Evolutionary conservation across 2,797 vertebrate genomes (phyloP).

Genomic region (Dryobates pubescens): DNA sequence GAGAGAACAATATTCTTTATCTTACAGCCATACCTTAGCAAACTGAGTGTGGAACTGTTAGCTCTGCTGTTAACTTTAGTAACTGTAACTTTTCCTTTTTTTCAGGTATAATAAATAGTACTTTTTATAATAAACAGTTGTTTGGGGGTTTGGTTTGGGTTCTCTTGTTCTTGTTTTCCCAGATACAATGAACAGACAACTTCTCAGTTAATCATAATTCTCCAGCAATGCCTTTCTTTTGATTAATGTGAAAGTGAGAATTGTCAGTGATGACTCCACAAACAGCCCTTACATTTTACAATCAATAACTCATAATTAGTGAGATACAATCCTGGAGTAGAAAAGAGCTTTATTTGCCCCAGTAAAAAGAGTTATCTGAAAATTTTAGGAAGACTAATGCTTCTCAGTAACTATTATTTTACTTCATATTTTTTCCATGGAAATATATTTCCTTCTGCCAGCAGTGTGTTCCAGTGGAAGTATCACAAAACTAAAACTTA

Average conservation of each 20-base stretch:
- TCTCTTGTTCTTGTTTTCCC: neutral
- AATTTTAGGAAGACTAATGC: neutral
- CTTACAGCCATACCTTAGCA: neutral
- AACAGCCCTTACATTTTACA: neutral
- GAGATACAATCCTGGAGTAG: neutral
- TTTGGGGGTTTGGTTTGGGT: no score
- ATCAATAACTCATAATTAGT: neutral
- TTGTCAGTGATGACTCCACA: neutral
- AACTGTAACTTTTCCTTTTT: neutral
- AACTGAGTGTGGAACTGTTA: neutral
- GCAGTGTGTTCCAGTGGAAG: constrained; percentile 12
- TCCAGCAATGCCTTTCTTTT: neutral
- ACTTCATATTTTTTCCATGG: constrained; percentile 23
- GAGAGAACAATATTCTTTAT: neutral
- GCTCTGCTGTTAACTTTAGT: neutral
- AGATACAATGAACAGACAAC: neutral
- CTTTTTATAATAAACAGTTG: neutral
- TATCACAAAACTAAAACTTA: neutral
- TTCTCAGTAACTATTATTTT: neutral
- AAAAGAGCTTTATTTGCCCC: neutral
- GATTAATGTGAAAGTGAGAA: neutral
- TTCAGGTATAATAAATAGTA: neutral
- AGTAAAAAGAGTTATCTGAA: neutral
- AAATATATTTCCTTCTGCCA: constrained; percentile 17
- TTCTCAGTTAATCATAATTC: neutral